phyloP scores from a whole-genome alignment of 2,113 vertebrate genomes.

The Mesocricetus auratus region DNA sequence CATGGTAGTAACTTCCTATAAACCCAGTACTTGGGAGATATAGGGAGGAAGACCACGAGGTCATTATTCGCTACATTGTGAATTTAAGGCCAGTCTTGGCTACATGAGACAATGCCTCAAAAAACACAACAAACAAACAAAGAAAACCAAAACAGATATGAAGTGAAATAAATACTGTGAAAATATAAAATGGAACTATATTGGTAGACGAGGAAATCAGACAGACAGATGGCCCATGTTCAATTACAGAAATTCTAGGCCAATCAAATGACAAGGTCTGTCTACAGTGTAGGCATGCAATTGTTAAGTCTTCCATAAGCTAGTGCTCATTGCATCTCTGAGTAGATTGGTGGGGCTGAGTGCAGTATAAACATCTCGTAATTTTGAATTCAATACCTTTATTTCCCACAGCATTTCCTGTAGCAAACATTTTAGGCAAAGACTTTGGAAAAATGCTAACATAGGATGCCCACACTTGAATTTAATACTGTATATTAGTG shows the following conservation, averaged over 20 bases:
- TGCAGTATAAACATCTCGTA: not conserved
- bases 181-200: not conserved
- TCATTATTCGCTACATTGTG: not conserved
- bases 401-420: not conserved
- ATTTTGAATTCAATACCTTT: not conserved
- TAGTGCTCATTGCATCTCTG: not conserved
- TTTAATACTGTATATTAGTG: not conserved
- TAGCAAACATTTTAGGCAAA: not conserved
- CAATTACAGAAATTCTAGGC: not conserved
- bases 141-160: too few relatives aligned
- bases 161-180: not conserved
- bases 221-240: not conserved
- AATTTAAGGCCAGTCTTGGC: not conserved
- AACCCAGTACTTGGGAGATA: not conserved
- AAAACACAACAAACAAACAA: too few relatives aligned
- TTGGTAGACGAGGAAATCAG: not conserved
- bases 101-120: not conserved
- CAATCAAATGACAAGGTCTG: not conserved
- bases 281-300: not conserved
- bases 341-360: not conserved
- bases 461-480: accelerated
- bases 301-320: not conserved
- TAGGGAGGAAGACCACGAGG: not conserved
- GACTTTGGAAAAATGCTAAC: not conserved
- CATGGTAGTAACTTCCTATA: too few relatives aligned